Conservation (phyloP, 2,888 invertebrate species). For the Ochropleura plecta region DNA sequence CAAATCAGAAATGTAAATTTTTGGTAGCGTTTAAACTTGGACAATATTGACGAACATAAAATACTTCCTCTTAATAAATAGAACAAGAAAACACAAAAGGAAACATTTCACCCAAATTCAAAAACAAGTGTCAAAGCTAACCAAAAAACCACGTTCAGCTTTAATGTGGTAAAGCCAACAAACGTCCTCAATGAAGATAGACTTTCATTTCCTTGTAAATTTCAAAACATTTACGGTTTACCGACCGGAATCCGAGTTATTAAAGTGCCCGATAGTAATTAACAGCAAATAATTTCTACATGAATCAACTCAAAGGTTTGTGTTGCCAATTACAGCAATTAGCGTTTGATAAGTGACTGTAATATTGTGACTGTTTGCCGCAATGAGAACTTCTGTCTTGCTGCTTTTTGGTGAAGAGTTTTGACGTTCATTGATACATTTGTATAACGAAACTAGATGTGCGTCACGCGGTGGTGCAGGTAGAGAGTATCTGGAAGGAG, state of each 20-base stretch:
- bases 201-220: conserved; percentile 14
- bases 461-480: not conserved
- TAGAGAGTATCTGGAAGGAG: not conserved
- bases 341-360: conserved; percentile 57
- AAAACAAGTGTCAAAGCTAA: conserved; percentile 7
- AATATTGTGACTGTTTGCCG: conserved; percentile 37
- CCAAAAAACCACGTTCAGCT: conserved; percentile 10
- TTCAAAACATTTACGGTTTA: conserved; percentile 25
- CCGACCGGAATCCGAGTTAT: conserved; percentile 23
- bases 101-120: not conserved
- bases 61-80: not conserved
- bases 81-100: not conserved
- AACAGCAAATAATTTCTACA: conserved; percentile 49
- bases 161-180: conserved; percentile 11
- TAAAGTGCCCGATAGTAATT: conserved; percentile 53
- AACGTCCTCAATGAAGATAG: conserved; percentile 19
- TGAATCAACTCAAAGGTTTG: conserved; percentile 43
- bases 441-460: not conserved
- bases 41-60: not conserved
- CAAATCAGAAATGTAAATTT: too few relatives aligned
- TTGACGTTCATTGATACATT: not conserved
- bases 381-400: conserved; percentile 22
- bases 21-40: not conserved
- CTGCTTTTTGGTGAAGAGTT: conserved; percentile 11
- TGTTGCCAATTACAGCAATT: conserved; percentile 60